phyloP scores from a whole-genome alignment of 2,113 vertebrate species.

The Silurus asotus region DNA sequence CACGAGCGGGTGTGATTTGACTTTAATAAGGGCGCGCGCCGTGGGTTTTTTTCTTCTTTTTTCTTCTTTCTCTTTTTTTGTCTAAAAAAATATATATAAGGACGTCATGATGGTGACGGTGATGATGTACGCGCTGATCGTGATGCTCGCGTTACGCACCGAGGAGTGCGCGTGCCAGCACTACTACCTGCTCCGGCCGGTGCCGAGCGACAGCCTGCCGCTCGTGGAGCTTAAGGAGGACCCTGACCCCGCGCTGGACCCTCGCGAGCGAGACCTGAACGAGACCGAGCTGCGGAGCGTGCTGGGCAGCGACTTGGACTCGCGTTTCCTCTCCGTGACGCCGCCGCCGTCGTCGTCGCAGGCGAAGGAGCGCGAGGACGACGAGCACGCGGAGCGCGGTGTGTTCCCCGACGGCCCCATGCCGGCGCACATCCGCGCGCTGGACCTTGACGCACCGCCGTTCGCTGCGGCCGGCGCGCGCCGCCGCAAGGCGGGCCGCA shows the following conservation, averaged over 20 bases:
- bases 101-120: not conserved
- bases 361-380: not conserved
- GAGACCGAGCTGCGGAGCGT: slow-evolving; percentile 87
- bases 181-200: slow-evolving; percentile 92
- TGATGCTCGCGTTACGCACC: slow-evolving; percentile 80
- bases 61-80: not conserved
- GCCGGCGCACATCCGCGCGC: slow-evolving; percentile 88
- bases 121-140: slow-evolving; percentile 76
- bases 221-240: slow-evolving; percentile 92
- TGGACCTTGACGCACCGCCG: slow-evolving; percentile 87
- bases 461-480: slow-evolving; percentile 74
- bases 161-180: slow-evolving; percentile 83
- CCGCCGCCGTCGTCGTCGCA: slow-evolving; percentile 53
- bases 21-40: not conserved
- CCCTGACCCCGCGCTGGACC: slow-evolving; percentile 93
- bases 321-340: slow-evolving; percentile 82
- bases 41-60: not conserved
- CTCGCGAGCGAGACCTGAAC: slow-evolving; percentile 92
- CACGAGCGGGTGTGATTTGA: not conserved
- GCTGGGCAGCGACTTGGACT: slow-evolving; percentile 90
- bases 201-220: slow-evolving; percentile 93
- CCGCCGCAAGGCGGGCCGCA: slow-evolving; percentile 82
- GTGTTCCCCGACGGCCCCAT: slow-evolving; percentile 78
- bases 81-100: not conserved
- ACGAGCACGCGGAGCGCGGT: not conserved